Evolutionary conservation across 2,797 vertebrate genomes (phyloP), one percentile per base, ranked within the genome.

Genomic region (Semotilus atromaculatus): DNA sequence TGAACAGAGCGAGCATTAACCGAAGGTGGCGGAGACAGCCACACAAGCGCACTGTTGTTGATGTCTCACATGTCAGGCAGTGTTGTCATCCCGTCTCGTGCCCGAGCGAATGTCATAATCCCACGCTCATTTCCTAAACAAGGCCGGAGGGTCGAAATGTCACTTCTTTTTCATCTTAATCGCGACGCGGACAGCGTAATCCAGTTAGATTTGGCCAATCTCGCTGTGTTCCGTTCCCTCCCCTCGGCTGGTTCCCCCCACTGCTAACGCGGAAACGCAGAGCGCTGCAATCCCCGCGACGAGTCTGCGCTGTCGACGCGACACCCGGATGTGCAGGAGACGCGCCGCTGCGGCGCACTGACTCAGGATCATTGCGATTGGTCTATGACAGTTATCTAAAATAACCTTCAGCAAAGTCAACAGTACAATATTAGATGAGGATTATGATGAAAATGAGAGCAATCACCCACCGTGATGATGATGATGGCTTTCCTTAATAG

Each of bases 261-360:
- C 85, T 81, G 60, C 88, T 82, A 86, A 89, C 95, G 94, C 94
- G 95, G 95, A 96, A 96, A 94, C 94, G 92, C 93, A 92, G 92
- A 80, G 75, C 92, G 78, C 92, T 92, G 92, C 92, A 89, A 93
- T 92, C 78, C 75, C 89, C 78, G 84, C 86, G 64, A 23, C 92
- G 94, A 89, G 94, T 88, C 83, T 94, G 94, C 94, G 94, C 93
- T 13, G 76, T 88, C 76, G 70, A 64, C 53, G 81, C 84, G 84
- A 83, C 88, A 92, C 93, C 94, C 94, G 94, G 94, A 95, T 95
- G 91, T 91, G 82, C 53, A 72, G 55, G 80, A 85, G 86, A 80
- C 43, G 23, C 62, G 81, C 78, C 76, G 77, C 82, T 51, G 82
- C 31, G 55, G 71, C 53, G 67, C 64, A 40, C 74, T 40, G 80